Base-by-base conservation (phyloP, 2,888 invertebrate species). In the Cryptus armator region DNA sequence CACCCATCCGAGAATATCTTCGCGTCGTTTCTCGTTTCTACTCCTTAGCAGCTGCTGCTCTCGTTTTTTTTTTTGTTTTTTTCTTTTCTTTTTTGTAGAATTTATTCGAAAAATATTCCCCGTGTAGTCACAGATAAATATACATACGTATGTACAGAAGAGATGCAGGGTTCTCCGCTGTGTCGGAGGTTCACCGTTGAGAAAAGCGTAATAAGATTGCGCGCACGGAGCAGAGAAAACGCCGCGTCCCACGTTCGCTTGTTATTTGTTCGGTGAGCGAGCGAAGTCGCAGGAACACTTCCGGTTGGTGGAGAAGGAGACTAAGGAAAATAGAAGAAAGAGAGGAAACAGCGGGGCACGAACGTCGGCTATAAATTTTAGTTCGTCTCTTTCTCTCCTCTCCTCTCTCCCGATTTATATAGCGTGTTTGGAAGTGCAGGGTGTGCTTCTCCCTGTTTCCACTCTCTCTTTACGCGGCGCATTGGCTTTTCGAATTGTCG, bases 361-460 rank as follows among this genome's bases (percentile, higher is more conserved):
- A 85, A 82, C 83, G 86, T 79, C 75, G 84, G 87, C 87, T 78
- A 91, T 91, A 90, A 90, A 91, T 91, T 90, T 89, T 85, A 88
- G 79, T 86, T 78, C 84, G 76, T 16, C 37, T 68, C 19, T 71
- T 53, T 48, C 16, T 53, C 53, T 53, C 53, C 19, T 24, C 51
- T 19, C 16, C 43, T 16, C 7, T n/a, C 51, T 19, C 9, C 59
- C 51, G 43, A 19, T 56, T 46, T 29, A n/a, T n/a, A 29, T 12
- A 10, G 46, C 9, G 16, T 12, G 46, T 29, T 74, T 46, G n/a
- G 4, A 72, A 46, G 67, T 16, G 68, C 37, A 48, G 68, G 37
- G 77, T 43, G 77, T 53, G 44, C 64, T 88, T 64, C 9, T 32
- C 59, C 14, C 44, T 19, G 29, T 43, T 37, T 70, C 64, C 53